Base-by-base conservation (phyloP, 1,140 invertebrate genomes). In the Plodia interpunctella region DNA sequence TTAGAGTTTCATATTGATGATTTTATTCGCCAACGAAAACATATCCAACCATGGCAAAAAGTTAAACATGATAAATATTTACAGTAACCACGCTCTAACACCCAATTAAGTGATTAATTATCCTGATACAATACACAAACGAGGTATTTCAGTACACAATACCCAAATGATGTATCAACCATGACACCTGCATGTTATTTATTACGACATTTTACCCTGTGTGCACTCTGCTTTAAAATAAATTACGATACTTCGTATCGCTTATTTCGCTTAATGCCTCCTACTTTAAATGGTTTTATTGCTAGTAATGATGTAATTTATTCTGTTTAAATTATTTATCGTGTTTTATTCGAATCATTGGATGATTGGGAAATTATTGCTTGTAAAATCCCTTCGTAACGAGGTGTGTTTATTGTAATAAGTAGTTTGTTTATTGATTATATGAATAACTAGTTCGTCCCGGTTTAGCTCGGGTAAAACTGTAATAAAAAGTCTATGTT, bases 161-260 rank as follows among this genome's bases (percentile, higher is more conserved):
- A 25, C 18, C 25, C 11, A 57, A 57, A 49, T 11, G 38, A 30
- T 38, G 25, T 49, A 49, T 57, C 35, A 38, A 13, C 38, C 25
- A 28, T 58, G 56, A 58, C 56, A 58, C 56, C 49, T 58, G 56
- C 56, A 58, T 57, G 20, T 58, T 58, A 32, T 58, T 58, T 51
- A 58, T 51, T 19, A 17, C 13, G 15, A 19, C 25, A 51, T 58
- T 32, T 19, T 17, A 21, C n/a, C 20, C 38, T 51, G 49, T 58
- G n/a, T 30, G 21, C 49, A 57, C 30, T 57, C n/a, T 49, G 20
- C 18, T 49, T 25, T n/a, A 30, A n/a, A 44, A 58, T 51, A 30
- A 51, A 58, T 58, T 49, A 28, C n/a, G 21, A 13, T 44, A 51
- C 49, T 50, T 58, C 32, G 50, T 44, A 44, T 44, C 38, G 15